These are phyloP conservation scores for Elysia chlorotica DNA, from an alignment of 1,140 invertebrate genomes.

Conservation along the genomic window DNA sequence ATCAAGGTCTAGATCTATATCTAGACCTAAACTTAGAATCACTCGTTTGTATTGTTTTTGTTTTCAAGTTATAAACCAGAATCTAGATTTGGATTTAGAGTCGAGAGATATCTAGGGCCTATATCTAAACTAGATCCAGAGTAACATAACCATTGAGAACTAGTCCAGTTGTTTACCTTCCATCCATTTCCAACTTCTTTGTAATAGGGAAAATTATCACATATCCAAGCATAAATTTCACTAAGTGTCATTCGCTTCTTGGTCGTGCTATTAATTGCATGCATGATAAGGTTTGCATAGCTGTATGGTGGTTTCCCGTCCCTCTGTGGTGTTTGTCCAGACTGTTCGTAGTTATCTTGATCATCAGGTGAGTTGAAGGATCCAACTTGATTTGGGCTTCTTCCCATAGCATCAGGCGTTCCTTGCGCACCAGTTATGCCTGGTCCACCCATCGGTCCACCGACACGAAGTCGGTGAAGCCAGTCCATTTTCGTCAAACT, in stretches of 20 bases:
- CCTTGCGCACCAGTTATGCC: slow-evolving; percentile 35
- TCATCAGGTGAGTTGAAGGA: slow-evolving; percentile 49
- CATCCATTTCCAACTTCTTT: slow-evolving; percentile 73
- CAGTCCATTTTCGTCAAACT: slow-evolving; percentile 68
- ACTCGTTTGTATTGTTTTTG: no score
- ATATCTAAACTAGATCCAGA: no score
- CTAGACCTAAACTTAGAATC: neutral
- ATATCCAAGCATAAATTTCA: slow-evolving; percentile 67
- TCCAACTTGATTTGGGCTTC: slow-evolving; percentile 36
- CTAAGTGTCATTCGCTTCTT: slow-evolving; percentile 66
- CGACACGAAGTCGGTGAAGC: slow-evolving; percentile 65
- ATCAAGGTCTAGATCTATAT: neutral
- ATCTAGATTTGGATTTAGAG: no score
- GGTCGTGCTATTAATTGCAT: slow-evolving; percentile 74
- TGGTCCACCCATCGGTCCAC: slow-evolving; percentile 53
- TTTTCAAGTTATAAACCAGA: no score
- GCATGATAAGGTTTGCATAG: slow-evolving; percentile 74
- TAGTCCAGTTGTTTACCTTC: slow-evolving; percentile 71
- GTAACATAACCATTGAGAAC: no score
- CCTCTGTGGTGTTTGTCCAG: slow-evolving; percentile 42
- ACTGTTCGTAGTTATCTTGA: slow-evolving; percentile 47
- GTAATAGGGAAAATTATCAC: slow-evolving; percentile 68
- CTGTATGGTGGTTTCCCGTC: slow-evolving; percentile 70
- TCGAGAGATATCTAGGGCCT: no score
- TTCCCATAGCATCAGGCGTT: slow-evolving; percentile 27